Conservation (phyloP, 2,113 vertebrate species). For the Phalacrocorax carbo region DNA sequence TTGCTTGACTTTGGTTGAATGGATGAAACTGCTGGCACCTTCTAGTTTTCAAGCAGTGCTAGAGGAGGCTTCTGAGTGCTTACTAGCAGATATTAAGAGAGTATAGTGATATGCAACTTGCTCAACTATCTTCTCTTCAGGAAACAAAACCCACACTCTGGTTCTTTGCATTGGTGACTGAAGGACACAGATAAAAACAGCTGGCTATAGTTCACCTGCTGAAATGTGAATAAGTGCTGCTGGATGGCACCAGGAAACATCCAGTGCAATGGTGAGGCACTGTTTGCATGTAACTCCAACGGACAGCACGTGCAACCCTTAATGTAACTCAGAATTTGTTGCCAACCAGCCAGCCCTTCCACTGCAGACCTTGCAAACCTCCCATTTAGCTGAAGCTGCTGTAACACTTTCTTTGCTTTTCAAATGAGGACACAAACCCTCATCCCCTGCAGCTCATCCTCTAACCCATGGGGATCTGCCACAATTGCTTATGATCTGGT, state of each 20-base stretch:
- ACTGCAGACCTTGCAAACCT: not conserved
- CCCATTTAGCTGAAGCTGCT: not conserved
- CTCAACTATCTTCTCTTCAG: not conserved
- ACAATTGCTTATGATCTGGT: not conserved
- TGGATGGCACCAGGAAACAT: not conserved
- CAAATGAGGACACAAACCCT: not conserved
- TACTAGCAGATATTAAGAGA: not conserved
- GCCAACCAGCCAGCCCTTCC: not conserved
- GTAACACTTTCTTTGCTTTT: not conserved
- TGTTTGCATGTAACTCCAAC: no score
- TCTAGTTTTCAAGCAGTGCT: not conserved
- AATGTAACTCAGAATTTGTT: not conserved
- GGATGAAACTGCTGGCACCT: not conserved
- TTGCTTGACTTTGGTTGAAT: not conserved
- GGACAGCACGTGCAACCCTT: fast-evolving
- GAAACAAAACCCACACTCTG: not conserved
- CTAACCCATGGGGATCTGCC: not conserved
- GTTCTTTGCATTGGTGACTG: fast-evolving
- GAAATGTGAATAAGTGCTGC: not conserved
- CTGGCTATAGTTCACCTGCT: not conserved
- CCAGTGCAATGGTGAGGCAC: fast-evolving
- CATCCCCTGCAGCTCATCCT: not conserved
- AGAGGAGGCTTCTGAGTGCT: not conserved
- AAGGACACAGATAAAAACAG: not conserved
- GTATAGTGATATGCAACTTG: fast-evolving